phyloP scores from a whole-genome alignment of 2,797 vertebrate genomes.

The Phrynocephalus guinanensis region DNA sequence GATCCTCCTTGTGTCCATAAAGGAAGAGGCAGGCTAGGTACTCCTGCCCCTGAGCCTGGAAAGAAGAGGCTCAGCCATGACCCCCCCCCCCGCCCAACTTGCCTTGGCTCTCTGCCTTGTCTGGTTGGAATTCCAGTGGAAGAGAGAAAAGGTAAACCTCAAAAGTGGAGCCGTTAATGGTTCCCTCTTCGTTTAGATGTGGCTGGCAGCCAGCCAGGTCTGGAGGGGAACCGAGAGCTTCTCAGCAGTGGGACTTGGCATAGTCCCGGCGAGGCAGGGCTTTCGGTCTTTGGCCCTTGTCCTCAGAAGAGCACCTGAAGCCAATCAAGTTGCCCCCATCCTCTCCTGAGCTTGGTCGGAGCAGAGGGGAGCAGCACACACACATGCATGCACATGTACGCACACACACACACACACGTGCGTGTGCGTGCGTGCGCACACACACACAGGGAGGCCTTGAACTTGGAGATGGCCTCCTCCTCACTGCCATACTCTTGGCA shows the following conservation, averaged over 20 bases:
- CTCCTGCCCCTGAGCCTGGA: background rate
- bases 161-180: background rate
- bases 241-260: slow-evolving; percentile 30
- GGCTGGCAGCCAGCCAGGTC: background rate
- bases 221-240: slow-evolving; percentile 1
- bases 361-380: background rate
- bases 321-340: slow-evolving; percentile 12
- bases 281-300: background rate
- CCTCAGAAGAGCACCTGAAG: slow-evolving; percentile 7
- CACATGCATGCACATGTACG: background rate
- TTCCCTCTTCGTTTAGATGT: slow-evolving; percentile 6
- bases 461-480: background rate
- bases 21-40: background rate
- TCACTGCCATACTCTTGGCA: background rate
- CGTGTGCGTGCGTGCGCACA: too few relatives aligned
- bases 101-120: too few relatives aligned
- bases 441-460: background rate
- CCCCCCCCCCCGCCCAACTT: background rate
- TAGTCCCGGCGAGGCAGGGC: background rate
- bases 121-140: background rate
- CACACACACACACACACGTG: too few relatives aligned
- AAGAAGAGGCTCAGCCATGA: background rate
- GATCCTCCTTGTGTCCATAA: background rate
- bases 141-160: background rate
- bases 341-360: slow-evolving; percentile 22